phyloP scores from a whole-genome alignment of 2,888 invertebrate species.

The Phragmatobia fuliginosa region DNA sequence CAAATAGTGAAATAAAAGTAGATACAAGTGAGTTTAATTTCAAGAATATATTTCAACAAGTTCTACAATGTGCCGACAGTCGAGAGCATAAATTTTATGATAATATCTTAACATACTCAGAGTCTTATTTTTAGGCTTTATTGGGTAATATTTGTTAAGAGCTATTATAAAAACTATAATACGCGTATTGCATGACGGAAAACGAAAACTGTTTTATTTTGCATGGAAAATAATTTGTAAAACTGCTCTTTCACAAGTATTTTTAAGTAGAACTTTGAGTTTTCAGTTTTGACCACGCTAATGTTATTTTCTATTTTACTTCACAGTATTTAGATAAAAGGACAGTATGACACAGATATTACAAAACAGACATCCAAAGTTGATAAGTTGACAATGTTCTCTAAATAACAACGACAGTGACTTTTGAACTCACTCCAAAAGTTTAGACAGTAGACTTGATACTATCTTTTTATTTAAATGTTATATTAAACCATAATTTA shows the following conservation, averaged over 20 bases:
- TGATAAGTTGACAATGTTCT: slow-evolving; percentile 2
- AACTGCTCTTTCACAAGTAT: background rate
- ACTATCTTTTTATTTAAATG: background rate
- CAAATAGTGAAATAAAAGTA: too few species aligned
- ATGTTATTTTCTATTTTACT: background rate
- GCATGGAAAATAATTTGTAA: background rate
- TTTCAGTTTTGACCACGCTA: too few species aligned
- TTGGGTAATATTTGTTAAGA: too few species aligned
- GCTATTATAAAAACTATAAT: too few species aligned
- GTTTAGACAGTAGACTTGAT: slow-evolving; percentile 1
- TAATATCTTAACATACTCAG: too few species aligned
- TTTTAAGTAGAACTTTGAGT: background rate
- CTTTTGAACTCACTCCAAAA: background rate
- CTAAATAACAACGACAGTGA: slow-evolving; percentile 1
- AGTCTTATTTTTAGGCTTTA: too few species aligned
- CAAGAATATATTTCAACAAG: too few species aligned
- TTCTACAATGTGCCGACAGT: too few species aligned
- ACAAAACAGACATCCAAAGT: background rate
- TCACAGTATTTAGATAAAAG: background rate
- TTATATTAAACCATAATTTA: background rate
- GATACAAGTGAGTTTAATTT: too few species aligned
- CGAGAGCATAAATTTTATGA: too few species aligned
- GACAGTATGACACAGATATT: background rate
- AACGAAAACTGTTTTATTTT: too few species aligned
- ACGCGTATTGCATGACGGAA: too few species aligned